These are phyloP conservation scores for Lagorchestes hirsutus DNA, from an alignment of 2,797 vertebrate species.

Conservation along the genomic window DNA sequence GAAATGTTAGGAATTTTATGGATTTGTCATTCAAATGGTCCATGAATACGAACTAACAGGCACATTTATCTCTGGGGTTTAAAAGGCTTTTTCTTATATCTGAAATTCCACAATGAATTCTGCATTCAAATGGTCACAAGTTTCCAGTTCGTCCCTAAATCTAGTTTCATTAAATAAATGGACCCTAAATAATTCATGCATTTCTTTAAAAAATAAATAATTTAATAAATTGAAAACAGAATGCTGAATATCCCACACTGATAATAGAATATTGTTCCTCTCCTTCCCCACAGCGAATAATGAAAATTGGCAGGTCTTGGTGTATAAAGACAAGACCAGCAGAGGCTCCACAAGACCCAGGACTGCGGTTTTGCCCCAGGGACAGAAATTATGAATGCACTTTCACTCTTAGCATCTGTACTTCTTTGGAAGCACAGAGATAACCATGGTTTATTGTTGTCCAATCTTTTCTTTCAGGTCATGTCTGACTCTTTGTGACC, in stretches of 20 bases:
- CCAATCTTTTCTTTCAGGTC: no score
- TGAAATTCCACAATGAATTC: constrained; percentile 55
- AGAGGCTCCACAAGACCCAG: not conserved
- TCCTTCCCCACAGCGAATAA: not conserved
- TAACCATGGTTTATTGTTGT: not conserved
- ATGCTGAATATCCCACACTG: constrained; percentile 49
- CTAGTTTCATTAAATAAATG: constrained; percentile 78
- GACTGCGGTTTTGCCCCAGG: not conserved
- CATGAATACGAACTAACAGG: constrained; percentile 51
- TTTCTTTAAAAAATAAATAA: constrained; percentile 25
- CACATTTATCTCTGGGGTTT: constrained; percentile 59
- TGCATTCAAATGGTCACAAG: constrained; percentile 19
- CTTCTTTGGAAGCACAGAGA: not conserved
- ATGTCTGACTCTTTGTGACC: no score
- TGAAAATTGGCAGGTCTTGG: not conserved
- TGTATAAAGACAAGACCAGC: not conserved
- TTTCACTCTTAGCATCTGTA: not conserved
- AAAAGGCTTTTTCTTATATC: constrained; percentile 26
- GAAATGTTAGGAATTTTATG: constrained; percentile 61
- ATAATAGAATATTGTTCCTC: not conserved
- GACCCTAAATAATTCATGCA: constrained; percentile 76
- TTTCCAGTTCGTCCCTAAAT: constrained; percentile 69
- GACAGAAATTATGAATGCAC: not conserved
- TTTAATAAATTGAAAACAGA: not conserved
- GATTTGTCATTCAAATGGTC: constrained; percentile 64